Percentiles rank a stretch among this genome's conserved stretches.
Evolutionary conservation across 2,888 invertebrate genomes (phyloP).

Genomic region (Lochmaea crataegi): DNA sequence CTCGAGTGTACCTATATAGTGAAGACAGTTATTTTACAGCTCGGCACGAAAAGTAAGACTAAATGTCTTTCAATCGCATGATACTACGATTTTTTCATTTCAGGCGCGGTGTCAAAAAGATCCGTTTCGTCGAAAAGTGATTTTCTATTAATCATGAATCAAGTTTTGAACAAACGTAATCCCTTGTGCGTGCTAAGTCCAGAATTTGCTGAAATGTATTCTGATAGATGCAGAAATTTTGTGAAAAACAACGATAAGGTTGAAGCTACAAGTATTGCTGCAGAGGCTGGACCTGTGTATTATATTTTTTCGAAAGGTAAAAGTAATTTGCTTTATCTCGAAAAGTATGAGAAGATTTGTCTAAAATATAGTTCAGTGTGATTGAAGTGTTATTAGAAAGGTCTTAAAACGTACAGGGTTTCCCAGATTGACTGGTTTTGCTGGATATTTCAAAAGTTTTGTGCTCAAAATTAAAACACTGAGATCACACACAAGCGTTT

Average conservation of each 20-base stretch:
- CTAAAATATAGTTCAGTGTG: too few species aligned
- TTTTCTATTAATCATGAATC: not conserved
- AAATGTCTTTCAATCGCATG: conserved; percentile 21
- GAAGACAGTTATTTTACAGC: not conserved
- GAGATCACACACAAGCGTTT: too few species aligned
- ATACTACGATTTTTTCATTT: conserved; percentile 24
- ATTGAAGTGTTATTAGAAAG: too few species aligned
- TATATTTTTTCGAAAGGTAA: not conserved
- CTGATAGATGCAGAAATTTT: not conserved
- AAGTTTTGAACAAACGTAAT: not conserved
- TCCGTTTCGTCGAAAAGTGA: not conserved
- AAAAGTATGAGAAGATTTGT: too few species aligned
- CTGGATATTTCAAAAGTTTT: too few species aligned
- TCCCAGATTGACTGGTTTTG: too few species aligned
- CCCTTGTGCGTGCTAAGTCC: not conserved
- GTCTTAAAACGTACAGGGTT: too few species aligned
- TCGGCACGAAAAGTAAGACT: conserved; percentile 15
- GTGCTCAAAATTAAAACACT: too few species aligned
- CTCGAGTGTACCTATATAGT: not conserved
- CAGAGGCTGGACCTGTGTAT: not conserved
- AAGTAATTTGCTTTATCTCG: too few species aligned
- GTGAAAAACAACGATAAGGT: not conserved
- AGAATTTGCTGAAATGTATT: not conserved
- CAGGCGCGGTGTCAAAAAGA: not conserved
- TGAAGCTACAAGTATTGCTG: not conserved